Percentiles rank a stretch among this genome's conserved stretches.
Conservation (phyloP, 2,888 invertebrate genomes). For the Chamaedrilus cognettii region DNA sequence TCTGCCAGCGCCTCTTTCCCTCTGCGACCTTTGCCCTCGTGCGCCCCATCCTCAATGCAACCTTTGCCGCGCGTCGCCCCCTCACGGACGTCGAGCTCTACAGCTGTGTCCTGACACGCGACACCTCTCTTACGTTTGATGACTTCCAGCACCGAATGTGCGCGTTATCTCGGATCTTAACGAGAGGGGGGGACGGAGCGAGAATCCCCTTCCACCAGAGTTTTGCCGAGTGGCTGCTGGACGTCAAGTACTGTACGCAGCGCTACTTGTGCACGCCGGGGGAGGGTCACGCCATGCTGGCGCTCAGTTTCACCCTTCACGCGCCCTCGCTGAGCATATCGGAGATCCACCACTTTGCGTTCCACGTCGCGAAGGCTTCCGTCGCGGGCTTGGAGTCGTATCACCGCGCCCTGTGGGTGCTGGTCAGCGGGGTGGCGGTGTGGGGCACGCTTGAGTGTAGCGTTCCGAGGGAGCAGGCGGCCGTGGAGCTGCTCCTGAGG, state of each 20-base stretch:
- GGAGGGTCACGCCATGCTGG: conserved; percentile 74
- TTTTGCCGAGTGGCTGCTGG: conserved; percentile 91
- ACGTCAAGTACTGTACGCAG: conserved; percentile 97
- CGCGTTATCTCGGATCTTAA: conserved; percentile 62
- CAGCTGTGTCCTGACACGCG: conserved; percentile 79
- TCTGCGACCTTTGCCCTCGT: conserved; percentile 81
- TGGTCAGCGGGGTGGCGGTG: conserved; percentile 59
- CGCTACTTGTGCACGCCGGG: conserved; percentile 77
- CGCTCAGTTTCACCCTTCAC: conserved; percentile 71
- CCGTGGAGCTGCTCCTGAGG: conserved; percentile 74
- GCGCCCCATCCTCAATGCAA: conserved; percentile 73
- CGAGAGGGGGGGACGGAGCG: conserved; percentile 70
- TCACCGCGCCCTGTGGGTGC: conserved; percentile 76
- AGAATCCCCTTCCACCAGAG: conserved; percentile 85
- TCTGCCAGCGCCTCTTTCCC: conserved; percentile 90
- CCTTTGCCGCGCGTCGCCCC: conserved; percentile 83
- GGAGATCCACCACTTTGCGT: conserved; percentile 61
- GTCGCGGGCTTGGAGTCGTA: conserved; percentile 59
- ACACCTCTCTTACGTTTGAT: conserved; percentile 67
- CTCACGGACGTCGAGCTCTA: conserved; percentile 74
- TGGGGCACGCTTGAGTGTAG: conserved; percentile 49
- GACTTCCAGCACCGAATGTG: conserved; percentile 49
- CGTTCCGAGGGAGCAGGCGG: conserved; percentile 51
- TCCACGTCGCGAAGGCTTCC: conserved; percentile 60
- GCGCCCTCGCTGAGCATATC: conserved; percentile 56